These are phyloP conservation scores for Drosophila nannoptera DNA, from an alignment of 1,140 invertebrate genomes.

Conservation along the genomic window DNA sequence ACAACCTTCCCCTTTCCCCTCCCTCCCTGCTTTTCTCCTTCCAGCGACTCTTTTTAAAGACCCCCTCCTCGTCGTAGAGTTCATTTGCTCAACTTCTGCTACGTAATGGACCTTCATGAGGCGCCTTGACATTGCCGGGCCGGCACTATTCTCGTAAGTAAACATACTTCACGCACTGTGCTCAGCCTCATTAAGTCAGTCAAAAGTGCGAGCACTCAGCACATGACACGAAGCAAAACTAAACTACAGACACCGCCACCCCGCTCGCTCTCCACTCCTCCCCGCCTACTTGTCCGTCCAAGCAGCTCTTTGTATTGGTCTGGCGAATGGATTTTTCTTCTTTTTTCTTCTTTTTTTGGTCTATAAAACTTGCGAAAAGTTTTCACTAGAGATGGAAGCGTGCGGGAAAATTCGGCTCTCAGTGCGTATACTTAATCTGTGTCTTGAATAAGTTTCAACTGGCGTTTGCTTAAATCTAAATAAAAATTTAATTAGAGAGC, in stretches of 20 bases:
- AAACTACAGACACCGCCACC: conserved; percentile 12
- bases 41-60: neutral
- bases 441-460: neutral
- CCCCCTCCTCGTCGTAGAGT: neutral
- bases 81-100: conserved; percentile 16
- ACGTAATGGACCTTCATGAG: conserved; percentile 14
- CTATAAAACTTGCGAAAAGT: conserved; percentile 20
- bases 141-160: conserved; percentile 11
- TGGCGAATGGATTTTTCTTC: conserved; percentile 35
- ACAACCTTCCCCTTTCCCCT: neutral
- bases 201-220: conserved; percentile 5
- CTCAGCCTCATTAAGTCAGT: conserved; percentile 36
- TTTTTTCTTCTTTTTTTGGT: no score
- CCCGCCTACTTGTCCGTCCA: no score
- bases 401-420: no score
- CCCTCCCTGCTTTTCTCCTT: no score
- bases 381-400: conserved; percentile 9
- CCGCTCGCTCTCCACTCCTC: neutral
- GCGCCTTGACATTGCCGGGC: conserved; percentile 42
- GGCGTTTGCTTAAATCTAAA: no score
- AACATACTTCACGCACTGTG: conserved; percentile 24
- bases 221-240: conserved; percentile 31
- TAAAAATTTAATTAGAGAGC: no score
- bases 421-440: neutral
- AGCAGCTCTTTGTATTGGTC: conserved; percentile 10